Percentiles rank a stretch among this genome's conserved stretches.
Conservation (phyloP, 2,797 vertebrate species). For the Silurus aristotelis region DNA sequence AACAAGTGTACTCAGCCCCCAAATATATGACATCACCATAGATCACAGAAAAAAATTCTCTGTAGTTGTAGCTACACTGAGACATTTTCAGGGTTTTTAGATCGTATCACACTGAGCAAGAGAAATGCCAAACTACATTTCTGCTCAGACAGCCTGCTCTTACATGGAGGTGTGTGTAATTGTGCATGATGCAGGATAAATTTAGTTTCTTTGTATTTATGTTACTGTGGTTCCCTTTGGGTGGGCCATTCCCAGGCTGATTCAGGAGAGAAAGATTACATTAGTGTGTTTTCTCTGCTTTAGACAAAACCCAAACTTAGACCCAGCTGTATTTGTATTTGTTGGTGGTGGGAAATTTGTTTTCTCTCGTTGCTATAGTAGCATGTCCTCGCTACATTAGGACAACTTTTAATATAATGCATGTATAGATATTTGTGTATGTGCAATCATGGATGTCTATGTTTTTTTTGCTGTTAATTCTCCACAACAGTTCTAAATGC, state of each 20-base stretch:
- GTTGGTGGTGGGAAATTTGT: constrained; percentile 47
- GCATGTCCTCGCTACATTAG: neutral
- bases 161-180: constrained; percentile 28
- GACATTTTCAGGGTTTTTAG: constrained; percentile 59
- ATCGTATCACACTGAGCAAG: constrained; percentile 67
- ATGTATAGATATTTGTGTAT: constrained; percentile 8
- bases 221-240: constrained; percentile 49
- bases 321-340: constrained; percentile 35
- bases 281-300: constrained; percentile 43
- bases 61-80: constrained; percentile 31
- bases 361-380: constrained; percentile 17
- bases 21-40: constrained; percentile 49
- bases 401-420: neutral
- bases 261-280: constrained; percentile 36
- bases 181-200: constrained; percentile 48
- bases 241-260: constrained; percentile 55
- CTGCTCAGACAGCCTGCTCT: constrained; percentile 6
- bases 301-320: constrained; percentile 41
- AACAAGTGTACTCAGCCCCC: constrained; percentile 73
- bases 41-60: constrained; percentile 19
- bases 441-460: neutral
- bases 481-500: neutral
- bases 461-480: neutral
- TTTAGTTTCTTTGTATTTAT: constrained; percentile 57
- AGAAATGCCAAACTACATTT: constrained; percentile 44